A percentile compares a stretch with the other conserved stretches of the same genome.
phyloP scores from a whole-genome alignment of 1,140 invertebrate species.

The Tyrophagus putrescentiae region DNA sequence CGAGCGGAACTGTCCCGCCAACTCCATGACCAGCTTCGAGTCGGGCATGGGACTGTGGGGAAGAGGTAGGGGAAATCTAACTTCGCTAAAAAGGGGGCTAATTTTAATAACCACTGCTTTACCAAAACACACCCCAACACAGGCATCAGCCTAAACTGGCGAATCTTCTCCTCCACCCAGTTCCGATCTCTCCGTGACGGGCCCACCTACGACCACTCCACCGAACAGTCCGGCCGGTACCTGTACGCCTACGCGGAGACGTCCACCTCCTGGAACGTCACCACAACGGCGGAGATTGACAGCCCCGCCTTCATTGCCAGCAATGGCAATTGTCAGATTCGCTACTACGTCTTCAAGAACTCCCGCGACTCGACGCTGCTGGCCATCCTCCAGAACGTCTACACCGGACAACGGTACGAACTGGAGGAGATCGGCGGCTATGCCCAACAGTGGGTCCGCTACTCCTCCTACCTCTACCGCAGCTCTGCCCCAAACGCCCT shows the following conservation, averaged over 20 bases:
- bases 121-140: no score
- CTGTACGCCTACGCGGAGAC: neutral
- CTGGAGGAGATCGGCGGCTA: neutral
- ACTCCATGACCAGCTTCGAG: neutral
- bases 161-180: neutral
- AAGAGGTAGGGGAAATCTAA: no score
- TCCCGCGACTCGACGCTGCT: neutral
- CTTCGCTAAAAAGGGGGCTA: no score
- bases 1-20: conserved; percentile 29
- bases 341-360: neutral
- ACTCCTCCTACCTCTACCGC: neutral
- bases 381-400: neutral
- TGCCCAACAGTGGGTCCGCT: neutral
- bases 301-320: neutral
- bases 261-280: neutral
- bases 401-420: neutral
- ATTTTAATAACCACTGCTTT: no score
- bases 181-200: conserved; percentile 18
- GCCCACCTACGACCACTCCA: conserved; percentile 24
- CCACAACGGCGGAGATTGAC: neutral
- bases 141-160: no score
- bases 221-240: conserved; percentile 1
- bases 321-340: neutral
- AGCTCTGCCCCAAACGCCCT: neutral
- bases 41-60: neutral